A percentile compares a stretch with the other conserved stretches of the same genome.
phyloP scores from a whole-genome alignment of 2,113 vertebrate species.

The Notechis scutatus region DNA sequence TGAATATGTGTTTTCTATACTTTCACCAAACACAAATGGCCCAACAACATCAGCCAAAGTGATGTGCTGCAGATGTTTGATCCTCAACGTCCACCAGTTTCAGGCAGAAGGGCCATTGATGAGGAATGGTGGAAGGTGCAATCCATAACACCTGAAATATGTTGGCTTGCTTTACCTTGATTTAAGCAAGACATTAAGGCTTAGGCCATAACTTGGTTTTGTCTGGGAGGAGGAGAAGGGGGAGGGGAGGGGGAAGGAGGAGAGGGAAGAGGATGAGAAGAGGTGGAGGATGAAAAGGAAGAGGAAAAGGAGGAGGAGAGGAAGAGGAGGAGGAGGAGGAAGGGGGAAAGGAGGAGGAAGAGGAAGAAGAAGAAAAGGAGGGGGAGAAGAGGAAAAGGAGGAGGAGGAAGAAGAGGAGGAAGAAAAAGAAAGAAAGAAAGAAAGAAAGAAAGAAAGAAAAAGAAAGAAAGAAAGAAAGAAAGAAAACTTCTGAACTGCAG shows the following conservation, averaged over 20 bases:
- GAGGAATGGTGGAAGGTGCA: background rate
- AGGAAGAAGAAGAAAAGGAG: too few species aligned
- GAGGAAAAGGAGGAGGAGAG: too few species aligned
- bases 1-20: background rate
- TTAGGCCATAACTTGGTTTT: background rate
- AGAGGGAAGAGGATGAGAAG: accelerated
- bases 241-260: accelerated
- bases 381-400: background rate
- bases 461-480: background rate
- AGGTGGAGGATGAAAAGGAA: accelerated
- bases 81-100: background rate
- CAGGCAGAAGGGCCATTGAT: background rate
- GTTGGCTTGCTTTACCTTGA: background rate
- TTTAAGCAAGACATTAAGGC: background rate
- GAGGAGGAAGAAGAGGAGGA: background rate
- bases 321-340: too few species aligned
- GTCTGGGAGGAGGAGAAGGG: slow-evolving; percentile 37
- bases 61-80: background rate
- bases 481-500: slow-evolving; percentile 39
- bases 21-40: background rate
- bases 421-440: background rate
- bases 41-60: background rate
- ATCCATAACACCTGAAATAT: background rate
- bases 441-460: slow-evolving; percentile 21
- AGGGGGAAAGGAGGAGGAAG: too few species aligned